A percentile compares a stretch with the other conserved stretches of the same genome.
Evolutionary conservation across 2,797 vertebrate genomes (phyloP).

Genomic region (Thripadectes ignobilis): DNA sequence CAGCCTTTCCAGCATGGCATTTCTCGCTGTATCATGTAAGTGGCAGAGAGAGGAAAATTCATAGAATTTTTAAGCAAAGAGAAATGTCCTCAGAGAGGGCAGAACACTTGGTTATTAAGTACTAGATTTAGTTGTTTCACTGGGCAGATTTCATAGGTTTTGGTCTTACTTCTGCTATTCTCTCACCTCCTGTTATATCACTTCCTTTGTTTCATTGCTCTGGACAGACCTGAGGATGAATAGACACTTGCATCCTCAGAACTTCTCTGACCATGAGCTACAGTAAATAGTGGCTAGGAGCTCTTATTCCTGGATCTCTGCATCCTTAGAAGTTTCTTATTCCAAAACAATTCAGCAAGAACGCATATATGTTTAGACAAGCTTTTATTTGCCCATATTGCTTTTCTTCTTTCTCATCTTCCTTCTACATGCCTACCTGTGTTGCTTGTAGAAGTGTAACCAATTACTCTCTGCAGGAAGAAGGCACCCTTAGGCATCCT

Average conservation of each 20-base stretch:
- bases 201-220: background rate
- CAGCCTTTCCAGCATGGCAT: background rate
- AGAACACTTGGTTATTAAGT: background rate
- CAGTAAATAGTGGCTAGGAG: background rate
- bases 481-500: slow-evolving; percentile 45
- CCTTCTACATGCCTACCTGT: background rate
- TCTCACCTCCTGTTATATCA: background rate
- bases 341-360: background rate
- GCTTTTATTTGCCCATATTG: background rate
- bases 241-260: background rate
- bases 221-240: background rate
- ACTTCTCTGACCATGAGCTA: background rate
- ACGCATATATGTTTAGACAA: slow-evolving; percentile 19
- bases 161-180: background rate
- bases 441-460: background rate
- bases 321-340: background rate
- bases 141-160: background rate
- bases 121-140: background rate
- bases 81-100: background rate
- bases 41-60: background rate
- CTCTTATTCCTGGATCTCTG: background rate
- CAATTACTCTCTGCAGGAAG: background rate
- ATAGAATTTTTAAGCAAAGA: background rate
- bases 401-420: slow-evolving; percentile 43
- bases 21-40: background rate